Conservation (phyloP, 2,113 vertebrate genomes). For the Sceloporus tristichus region DNA sequence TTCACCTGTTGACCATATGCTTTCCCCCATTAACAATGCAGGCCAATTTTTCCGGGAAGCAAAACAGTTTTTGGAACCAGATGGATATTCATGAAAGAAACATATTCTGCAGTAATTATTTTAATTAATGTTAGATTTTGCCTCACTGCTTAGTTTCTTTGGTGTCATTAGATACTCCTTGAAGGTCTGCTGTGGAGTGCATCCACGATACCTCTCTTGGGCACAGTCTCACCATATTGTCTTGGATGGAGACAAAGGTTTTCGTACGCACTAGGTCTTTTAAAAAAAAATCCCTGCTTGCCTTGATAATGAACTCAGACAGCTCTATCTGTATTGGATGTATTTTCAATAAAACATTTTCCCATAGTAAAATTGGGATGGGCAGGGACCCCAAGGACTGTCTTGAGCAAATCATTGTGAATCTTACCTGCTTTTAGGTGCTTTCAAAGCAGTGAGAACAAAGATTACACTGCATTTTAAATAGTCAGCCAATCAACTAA, state of each 20-base stretch:
- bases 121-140: constrained; percentile 26
- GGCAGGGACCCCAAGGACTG: no score
- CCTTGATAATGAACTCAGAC: constrained; percentile 50
- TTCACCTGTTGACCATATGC: constrained; percentile 23
- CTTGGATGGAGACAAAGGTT: neutral
- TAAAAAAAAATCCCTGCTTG: constrained; percentile 39
- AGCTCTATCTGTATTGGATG: constrained; percentile 52
- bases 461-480: no score
- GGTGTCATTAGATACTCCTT: neutral
- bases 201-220: neutral
- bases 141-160: constrained; percentile 7
- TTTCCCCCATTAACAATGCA: constrained; percentile 3
- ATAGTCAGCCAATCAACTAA: no score
- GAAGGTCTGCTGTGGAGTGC: neutral
- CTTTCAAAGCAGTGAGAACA: no score
- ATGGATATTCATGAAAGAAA: constrained; percentile 14
- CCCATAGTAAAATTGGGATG: constrained; percentile 35
- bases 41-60: constrained; percentile 34
- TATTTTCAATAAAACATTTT: constrained; percentile 50
- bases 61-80: neutral
- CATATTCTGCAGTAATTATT: constrained; percentile 37
- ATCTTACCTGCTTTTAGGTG: no score
- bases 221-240: constrained; percentile 4
- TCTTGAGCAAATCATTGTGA: no score
- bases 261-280: constrained; percentile 40